Evolutionary conservation across 2,888 invertebrate genomes (phyloP), one percentile per base, ranked within the genome.

Genomic region (Amiota communis): DNA sequence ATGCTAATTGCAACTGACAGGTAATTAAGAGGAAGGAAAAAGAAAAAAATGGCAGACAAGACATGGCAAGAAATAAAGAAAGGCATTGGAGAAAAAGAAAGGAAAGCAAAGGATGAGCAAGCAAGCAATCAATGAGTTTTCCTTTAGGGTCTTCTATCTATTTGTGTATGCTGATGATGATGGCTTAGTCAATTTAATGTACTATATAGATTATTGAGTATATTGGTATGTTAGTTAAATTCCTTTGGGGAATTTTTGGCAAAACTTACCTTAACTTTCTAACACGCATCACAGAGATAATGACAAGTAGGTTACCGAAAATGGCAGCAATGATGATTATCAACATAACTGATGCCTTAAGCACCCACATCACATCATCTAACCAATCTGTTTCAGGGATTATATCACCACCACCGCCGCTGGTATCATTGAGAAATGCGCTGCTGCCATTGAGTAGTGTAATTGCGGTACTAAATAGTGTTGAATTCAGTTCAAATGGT

Each of bases 271-370:
- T 89, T 79, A 93, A 86, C 88, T 93, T 93, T 81, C 93, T 91
- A 88, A 92, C 92, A 88, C 97, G 90, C 94, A 96, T 93, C 85
- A 96, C 95, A 83, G 94, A 94, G 56, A 96, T 95, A 80, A 98
- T 97, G 78, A 98, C 97, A 70, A 98, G 91, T 67, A 97, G 91
- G 88, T 98, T 98, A 64, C 98, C 98, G 81, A 97, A 94, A 74
- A 97, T 92, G 78, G 98, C 97, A 64, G 96, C 94, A 69, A 96
- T 89, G 77, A 98, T 97, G 76, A 98, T 97, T 84, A 95, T 93
- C 57, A 94, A 92, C 96, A 97, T 97, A 70, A 97, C 94, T 36
- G 95, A 91, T 77, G 94, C 93, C 91, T 95, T 96, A 75, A 94
- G 83, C 36, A 93, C 90, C 78, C 93, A 89, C 64, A 93, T 80